Base-by-base conservation (phyloP, 2,888 invertebrate genomes). In the Polydrusus cervinus region DNA sequence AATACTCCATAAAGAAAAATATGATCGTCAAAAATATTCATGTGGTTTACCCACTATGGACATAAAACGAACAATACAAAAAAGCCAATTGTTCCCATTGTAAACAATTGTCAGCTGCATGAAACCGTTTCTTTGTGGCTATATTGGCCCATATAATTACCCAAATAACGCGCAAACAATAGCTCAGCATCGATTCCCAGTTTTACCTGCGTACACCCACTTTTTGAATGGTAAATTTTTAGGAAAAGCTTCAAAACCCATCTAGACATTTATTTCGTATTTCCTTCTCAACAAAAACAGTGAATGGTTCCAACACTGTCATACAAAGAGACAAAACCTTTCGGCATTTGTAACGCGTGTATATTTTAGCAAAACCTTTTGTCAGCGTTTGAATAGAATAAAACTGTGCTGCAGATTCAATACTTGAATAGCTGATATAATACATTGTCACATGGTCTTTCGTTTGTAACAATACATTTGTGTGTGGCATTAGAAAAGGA, bases 261-360 rank as follows among this genome's bases (percentile, higher is more conserved):
- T 83, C 82, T 81, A 79, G 82, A 83, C 82, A 78, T 82, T 85
- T 84, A 84, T 85, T 85, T 85, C 84, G 83, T 83, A 85, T 86
- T 86, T 86, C 86, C 86, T 86, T 84, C 83, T 84, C 83, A 83
- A 85, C 85, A 84, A 84, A 83, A 84, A 84, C 84, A 81, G 75
- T 85, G 86, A 86, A 86, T 86, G 86, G 86, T 83, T 83, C 85
- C 85, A 82, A 84, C 84, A 86, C 85, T 83, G 83, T 81, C 79
- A 79, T 77, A 86, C 86, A 85, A 86, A 84, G 83, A 84, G 80
- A 84, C 85, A 85, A 86, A 85, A 84, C 86, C 86, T 86, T 87
- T 86, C 86, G 87, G 87, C 85, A 87, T 87, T 87, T 84, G 86
- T 83, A 87, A 87, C 86, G 87, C 87, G 87, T 87, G 87, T 87